Conservation (phyloP, 2,113 vertebrate species). For the Elaphurus davidianus region DNA sequence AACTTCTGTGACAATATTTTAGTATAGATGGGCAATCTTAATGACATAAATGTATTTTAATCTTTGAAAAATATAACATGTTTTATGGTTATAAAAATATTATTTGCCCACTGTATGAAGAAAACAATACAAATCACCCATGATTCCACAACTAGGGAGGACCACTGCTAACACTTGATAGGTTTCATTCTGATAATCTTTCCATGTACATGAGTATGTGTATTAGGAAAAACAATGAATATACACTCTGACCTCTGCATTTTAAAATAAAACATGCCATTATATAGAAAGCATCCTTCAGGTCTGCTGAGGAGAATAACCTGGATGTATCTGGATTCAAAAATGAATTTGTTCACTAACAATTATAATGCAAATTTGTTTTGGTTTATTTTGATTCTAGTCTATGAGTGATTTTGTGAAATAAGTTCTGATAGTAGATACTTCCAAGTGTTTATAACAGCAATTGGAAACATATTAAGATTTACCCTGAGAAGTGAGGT, state of each 20-base stretch:
- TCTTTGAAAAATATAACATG: not conserved
- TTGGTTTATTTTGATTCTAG: not conserved
- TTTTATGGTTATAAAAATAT: not conserved
- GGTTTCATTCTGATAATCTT: not conserved
- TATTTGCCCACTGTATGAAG: not conserved
- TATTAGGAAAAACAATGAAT: not conserved
- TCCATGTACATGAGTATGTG: not conserved
- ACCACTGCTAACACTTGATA: not conserved
- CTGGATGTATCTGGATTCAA: not conserved
- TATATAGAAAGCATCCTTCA: not conserved
- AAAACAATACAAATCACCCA: not conserved
- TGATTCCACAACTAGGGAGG: not conserved
- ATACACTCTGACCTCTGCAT: not conserved
- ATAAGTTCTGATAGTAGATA: not conserved
- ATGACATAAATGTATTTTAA: not conserved
- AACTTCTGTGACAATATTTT: not conserved
- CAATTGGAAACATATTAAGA: not conserved
- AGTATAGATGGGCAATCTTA: not conserved
- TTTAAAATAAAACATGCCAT: not conserved
- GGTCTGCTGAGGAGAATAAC: not conserved
- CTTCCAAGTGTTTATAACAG: not conserved
- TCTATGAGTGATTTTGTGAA: conserved; percentile 15
- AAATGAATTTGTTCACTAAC: conserved; percentile 24
- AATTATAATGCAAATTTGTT: not conserved
- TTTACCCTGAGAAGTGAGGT: not conserved